phyloP scores from a whole-genome alignment of 2,797 vertebrate species.

The Setipinna tenuifilis region DNA sequence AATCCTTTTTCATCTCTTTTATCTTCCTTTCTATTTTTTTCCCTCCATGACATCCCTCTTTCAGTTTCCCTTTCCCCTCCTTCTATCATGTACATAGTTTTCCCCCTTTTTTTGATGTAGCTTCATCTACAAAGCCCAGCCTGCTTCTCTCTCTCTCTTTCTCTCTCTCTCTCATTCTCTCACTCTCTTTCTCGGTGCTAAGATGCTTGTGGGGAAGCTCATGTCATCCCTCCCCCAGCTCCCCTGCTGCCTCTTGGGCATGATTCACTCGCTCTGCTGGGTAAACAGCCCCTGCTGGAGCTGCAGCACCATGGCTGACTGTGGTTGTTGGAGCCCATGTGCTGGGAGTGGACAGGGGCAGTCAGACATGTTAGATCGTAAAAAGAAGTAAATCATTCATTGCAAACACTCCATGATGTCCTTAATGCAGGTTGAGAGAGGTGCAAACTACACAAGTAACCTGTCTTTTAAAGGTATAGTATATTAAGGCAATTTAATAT shows the following conservation, averaged over 20 bases:
- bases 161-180: too few species aligned
- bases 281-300: neutral
- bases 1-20: neutral
- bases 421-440: neutral
- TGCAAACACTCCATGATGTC: neutral
- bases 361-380: neutral
- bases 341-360: neutral
- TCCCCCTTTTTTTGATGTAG: too few species aligned
- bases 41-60: conserved; percentile 16
- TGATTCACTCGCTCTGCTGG: neutral
- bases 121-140: neutral
- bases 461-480: too few species aligned
- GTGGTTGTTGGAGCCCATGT: neutral
- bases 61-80: neutral
- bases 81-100: neutral
- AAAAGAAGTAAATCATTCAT: neutral
- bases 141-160: too few species aligned
- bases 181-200: neutral
- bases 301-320: neutral
- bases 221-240: neutral
- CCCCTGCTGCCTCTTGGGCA: neutral
- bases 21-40: neutral
- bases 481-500: too few species aligned
- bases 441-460: too few species aligned
- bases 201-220: neutral